These are phyloP conservation scores for Perca schrenkii DNA, from an alignment of 2,113 vertebrate genomes.

Conservation along the genomic window DNA sequence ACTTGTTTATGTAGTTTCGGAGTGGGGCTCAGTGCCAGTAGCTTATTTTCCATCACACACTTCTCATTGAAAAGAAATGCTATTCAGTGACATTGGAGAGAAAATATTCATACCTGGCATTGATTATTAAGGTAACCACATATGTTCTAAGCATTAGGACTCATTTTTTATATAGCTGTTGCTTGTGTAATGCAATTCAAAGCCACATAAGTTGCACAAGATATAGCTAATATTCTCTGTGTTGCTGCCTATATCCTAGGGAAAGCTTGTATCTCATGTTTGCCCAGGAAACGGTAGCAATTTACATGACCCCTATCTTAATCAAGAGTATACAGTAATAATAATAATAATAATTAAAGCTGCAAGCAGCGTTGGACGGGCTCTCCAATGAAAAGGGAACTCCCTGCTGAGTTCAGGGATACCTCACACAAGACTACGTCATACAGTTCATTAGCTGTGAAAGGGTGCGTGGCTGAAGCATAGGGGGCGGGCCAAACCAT, in stretches of 20 bases:
- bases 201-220: background rate
- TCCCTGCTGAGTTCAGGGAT: too few relatives aligned
- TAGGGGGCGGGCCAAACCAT: too few relatives aligned
- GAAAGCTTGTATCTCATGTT: background rate
- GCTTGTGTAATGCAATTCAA: background rate
- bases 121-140: slow-evolving; percentile 27
- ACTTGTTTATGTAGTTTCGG: slow-evolving; percentile 25
- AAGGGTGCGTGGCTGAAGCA: too few relatives aligned
- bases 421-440: too few relatives aligned
- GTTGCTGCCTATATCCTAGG: background rate
- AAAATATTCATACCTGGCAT: slow-evolving; percentile 26
- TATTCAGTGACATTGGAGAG: slow-evolving; percentile 26
- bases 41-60: slow-evolving; percentile 21
- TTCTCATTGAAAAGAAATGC: slow-evolving; percentile 23
- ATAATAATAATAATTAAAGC: too few relatives aligned
- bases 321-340: background rate
- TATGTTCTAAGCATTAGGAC: slow-evolving; percentile 10
- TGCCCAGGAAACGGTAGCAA: background rate
- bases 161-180: background rate
- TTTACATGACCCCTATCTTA: background rate
- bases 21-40: slow-evolving; percentile 33
- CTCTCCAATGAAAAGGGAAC: too few relatives aligned
- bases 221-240: background rate
- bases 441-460: too few relatives aligned
- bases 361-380: too few relatives aligned